A percentile compares a stretch with the other conserved stretches of the same genome.
Evolutionary conservation across 2,113 vertebrate species (phyloP).

Genomic region (Megaleporinus macrocephalus): DNA sequence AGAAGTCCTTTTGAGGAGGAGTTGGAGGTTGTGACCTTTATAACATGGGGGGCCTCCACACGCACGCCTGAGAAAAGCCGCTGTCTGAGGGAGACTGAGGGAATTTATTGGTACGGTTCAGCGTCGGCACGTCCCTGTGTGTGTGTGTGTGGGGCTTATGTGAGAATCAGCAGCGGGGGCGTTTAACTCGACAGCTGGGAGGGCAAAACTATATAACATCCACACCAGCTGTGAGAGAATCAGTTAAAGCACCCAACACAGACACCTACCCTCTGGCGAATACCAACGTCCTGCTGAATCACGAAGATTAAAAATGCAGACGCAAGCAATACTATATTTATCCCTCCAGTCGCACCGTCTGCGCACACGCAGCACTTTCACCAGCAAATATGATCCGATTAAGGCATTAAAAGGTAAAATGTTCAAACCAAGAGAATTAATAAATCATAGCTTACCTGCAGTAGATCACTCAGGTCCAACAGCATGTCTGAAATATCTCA

Average conservation of each 20-base stretch:
- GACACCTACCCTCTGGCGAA: slow-evolving; percentile 26
- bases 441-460: slow-evolving; percentile 83
- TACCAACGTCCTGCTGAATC: slow-evolving; percentile 21
- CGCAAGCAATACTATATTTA: background rate
- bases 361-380: background rate
- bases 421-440: background rate
- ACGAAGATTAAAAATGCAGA: background rate
- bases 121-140: background rate
- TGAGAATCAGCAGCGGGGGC: background rate
- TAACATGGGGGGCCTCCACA: slow-evolving; percentile 31
- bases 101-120: slow-evolving; percentile 42
- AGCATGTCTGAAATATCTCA: slow-evolving; percentile 87
- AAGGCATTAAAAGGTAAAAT: background rate
- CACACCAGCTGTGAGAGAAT: slow-evolving; percentile 68
- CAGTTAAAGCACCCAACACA: slow-evolving; percentile 51
- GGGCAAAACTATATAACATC: slow-evolving; percentile 77
- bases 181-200: slow-evolving; percentile 75
- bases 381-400: background rate
- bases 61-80: slow-evolving; percentile 32
- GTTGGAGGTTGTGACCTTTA: slow-evolving; percentile 36
- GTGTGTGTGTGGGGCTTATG: slow-evolving; percentile 7
- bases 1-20: slow-evolving; percentile 24
- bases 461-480: slow-evolving; percentile 93
- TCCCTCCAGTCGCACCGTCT: slow-evolving; percentile 1
- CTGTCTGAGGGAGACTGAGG: slow-evolving; percentile 27